Evolutionary conservation across 2,888 invertebrate genomes (phyloP).

Genomic region (Baccha elongata): DNA sequence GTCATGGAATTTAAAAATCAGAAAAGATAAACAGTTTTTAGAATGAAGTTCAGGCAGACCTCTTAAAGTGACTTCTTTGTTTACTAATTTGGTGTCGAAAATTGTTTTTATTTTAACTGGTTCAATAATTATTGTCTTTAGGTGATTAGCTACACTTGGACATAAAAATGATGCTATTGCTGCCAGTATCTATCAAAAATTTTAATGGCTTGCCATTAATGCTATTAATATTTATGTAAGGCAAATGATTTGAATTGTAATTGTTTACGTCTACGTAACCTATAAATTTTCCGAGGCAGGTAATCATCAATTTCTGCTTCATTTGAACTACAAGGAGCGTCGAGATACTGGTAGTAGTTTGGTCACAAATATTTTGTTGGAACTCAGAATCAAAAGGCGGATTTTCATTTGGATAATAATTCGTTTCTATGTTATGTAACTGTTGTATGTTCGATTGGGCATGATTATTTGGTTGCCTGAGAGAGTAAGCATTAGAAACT

Average conservation of each 20-base stretch:
- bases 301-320: constrained; percentile 26
- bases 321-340: neutral
- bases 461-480: neutral
- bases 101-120: constrained; percentile 32
- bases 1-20: too few species aligned
- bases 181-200: too few species aligned
- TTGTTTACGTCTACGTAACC: constrained; percentile 21
- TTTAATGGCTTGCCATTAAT: constrained; percentile 5
- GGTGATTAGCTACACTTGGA: constrained; percentile 3
- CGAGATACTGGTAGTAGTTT: constrained; percentile 1
- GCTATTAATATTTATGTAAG: constrained; percentile 25
- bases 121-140: constrained; percentile 14
- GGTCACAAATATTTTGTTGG: constrained; percentile 9
- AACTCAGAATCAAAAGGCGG: neutral
- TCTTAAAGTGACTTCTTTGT: constrained; percentile 24
- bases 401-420: constrained; percentile 4
- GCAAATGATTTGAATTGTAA: constrained; percentile 31
- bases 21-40: constrained; percentile 2
- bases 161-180: constrained; percentile 24
- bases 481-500: constrained; percentile 15
- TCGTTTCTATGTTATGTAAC: constrained; percentile 14
- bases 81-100: constrained; percentile 21
- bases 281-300: constrained; percentile 31
- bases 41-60: constrained; percentile 33
- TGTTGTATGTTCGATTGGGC: neutral